A percentile compares a stretch with the other conserved stretches of the same genome.
phyloP scores from a whole-genome alignment of 1,140 invertebrate species.

The Coboldia fuscipes region DNA sequence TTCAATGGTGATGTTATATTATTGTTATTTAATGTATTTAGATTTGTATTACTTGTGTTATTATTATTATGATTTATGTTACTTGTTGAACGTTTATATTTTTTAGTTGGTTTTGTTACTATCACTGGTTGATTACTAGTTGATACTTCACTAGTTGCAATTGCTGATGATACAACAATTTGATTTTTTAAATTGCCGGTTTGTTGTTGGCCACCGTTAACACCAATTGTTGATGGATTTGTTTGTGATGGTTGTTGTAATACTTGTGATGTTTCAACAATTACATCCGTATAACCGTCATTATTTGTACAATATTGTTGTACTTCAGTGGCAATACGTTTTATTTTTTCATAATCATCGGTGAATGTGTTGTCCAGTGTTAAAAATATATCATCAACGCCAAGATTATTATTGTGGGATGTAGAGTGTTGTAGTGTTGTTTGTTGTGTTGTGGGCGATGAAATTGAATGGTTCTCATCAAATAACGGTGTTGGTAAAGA shows the following conservation, averaged over 20 bases:
- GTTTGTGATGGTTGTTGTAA: constrained; percentile 28
- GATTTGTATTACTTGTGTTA: constrained; percentile 11
- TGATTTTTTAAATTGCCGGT: constrained; percentile 16
- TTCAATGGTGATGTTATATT: constrained; percentile 27
- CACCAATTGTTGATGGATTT: constrained; percentile 11
- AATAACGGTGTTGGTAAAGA: constrained; percentile 17
- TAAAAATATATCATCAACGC: constrained; percentile 46
- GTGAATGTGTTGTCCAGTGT: constrained; percentile 42
- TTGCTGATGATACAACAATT: constrained; percentile 11
- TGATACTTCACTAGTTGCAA: constrained; percentile 10
- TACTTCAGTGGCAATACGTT: constrained; percentile 49
- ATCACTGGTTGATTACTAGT: constrained; percentile 6
- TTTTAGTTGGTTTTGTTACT: constrained; percentile 17
- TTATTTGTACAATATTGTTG: constrained; percentile 40
- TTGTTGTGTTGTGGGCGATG: constrained; percentile 16
- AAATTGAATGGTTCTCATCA: constrained; percentile 14
- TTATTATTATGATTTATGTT: constrained; percentile 5
- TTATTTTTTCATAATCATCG: constrained; percentile 51
- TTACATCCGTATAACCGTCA: constrained; percentile 20
- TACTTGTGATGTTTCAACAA: constrained; percentile 26
- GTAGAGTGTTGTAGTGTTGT: constrained; percentile 27
- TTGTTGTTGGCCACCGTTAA: constrained; percentile 12
- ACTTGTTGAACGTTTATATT: constrained; percentile 23
- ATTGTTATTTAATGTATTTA: constrained; percentile 11
- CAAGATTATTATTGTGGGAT: constrained; percentile 8